phyloP scores from a whole-genome alignment of 1,140 invertebrate species.

The Zaprionus nigranus region DNA sequence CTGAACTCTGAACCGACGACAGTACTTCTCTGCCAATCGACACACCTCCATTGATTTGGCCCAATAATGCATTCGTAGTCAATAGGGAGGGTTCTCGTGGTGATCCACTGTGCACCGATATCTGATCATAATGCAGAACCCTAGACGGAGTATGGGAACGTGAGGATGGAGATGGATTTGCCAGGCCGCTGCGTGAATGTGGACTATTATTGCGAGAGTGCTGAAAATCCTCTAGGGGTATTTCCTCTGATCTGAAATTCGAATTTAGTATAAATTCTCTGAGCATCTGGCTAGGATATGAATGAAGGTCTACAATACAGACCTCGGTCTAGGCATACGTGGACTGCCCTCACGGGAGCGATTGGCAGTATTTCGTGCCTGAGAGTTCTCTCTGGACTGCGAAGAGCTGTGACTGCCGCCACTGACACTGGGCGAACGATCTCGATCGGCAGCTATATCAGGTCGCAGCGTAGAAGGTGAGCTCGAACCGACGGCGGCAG shows the following conservation, averaged over 20 bases:
- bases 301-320: slow-evolving; percentile 17
- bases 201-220: slow-evolving; percentile 82
- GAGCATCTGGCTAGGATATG: background rate
- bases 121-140: slow-evolving; percentile 84
- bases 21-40: slow-evolving; percentile 62
- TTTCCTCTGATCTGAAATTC: slow-evolving; percentile 89
- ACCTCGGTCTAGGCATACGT: slow-evolving; percentile 88
- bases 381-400: slow-evolving; percentile 72
- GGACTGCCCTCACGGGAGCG: slow-evolving; percentile 89
- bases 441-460: slow-evolving; percentile 45
- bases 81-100: slow-evolving; percentile 57
- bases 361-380: slow-evolving; percentile 76
- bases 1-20: slow-evolving; percentile 85
- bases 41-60: slow-evolving; percentile 60
- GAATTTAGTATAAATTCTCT: background rate
- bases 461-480: slow-evolving; percentile 51
- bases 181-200: slow-evolving; percentile 55
- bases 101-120: slow-evolving; percentile 84
- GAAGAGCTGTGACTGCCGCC: slow-evolving; percentile 69
- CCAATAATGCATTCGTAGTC: slow-evolving; percentile 57
- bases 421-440: slow-evolving; percentile 70
- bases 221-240: slow-evolving; percentile 92
- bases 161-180: slow-evolving; percentile 66
- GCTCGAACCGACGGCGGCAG: slow-evolving; percentile 40
- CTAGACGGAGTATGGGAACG: slow-evolving; percentile 78